A percentile compares a stretch with the other conserved stretches of the same genome.
Conservation (phyloP, 2,888 invertebrate species). For the Coenonympha arcania region DNA sequence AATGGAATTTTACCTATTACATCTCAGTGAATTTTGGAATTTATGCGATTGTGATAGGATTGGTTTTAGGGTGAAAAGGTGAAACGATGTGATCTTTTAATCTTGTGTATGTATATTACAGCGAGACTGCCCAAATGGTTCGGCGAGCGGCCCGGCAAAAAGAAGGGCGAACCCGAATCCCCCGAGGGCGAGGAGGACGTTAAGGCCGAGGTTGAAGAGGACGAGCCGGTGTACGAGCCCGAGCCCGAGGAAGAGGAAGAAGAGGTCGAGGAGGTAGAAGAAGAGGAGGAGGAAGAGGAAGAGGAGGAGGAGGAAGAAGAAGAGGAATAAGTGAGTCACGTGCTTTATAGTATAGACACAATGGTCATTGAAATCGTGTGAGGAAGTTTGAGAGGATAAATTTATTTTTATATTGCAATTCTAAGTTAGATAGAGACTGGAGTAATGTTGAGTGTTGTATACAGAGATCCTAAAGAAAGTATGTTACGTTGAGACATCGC, state of each 20-base stretch:
- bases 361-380: too few species aligned
- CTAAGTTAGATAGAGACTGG: too few species aligned
- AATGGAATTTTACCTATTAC: too few species aligned
- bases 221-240: conserved; percentile 77
- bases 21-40: too few species aligned
- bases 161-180: conserved; percentile 89
- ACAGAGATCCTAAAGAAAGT: too few species aligned
- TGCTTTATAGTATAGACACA: conserved; percentile 24
- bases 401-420: too few species aligned
- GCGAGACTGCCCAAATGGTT: conserved; percentile 97
- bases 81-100: too few species aligned
- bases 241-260: conserved; percentile 85
- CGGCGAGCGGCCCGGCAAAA: conserved; percentile 95
- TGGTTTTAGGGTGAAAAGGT: too few species aligned
- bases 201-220: conserved; percentile 83
- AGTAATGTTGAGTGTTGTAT: too few species aligned
- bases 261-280: conserved; percentile 79
- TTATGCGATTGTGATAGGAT: too few species aligned
- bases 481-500: too few species aligned
- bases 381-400: too few species aligned
- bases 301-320: conserved; percentile 82
- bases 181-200: conserved; percentile 93
- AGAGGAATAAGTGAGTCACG: conserved; percentile 65
- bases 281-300: conserved; percentile 83
- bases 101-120: conserved; percentile 47